Evolutionary conservation across 92 coral and sea anemone genomes (phyloP).

Genomic region (Heteractis magnifica): DNA sequence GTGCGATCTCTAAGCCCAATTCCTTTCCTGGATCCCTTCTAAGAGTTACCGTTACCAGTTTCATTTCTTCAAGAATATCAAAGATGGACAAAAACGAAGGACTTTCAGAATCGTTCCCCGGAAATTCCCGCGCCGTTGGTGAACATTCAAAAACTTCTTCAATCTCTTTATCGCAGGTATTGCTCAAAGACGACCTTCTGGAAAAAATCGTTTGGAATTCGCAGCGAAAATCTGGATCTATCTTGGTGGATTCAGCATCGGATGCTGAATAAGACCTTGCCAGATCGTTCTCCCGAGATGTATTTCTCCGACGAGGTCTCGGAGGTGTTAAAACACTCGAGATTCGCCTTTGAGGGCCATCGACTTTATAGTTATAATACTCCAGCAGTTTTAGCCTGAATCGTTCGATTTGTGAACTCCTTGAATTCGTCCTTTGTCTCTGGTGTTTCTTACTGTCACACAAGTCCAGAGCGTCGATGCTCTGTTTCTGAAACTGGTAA

Average conservation of each 20-base stretch:
- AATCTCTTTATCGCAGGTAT: constrained; percentile 25
- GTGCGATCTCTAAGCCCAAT: constrained; percentile 78
- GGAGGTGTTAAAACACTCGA: constrained; percentile 8
- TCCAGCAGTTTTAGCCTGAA: constrained; percentile 52
- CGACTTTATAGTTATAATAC: constrained; percentile 24
- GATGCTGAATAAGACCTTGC: constrained; percentile 15
- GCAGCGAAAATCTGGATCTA: background rate
- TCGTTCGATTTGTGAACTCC: constrained; percentile 62
- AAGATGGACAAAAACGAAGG: constrained; percentile 14
- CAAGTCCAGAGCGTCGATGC: constrained; percentile 27
- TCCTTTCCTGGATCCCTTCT: constrained; percentile 57
- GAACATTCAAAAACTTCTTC: constrained; percentile 15
- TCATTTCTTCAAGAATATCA: constrained; percentile 51
- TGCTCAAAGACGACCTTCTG: constrained; percentile 25
- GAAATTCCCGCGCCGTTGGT: background rate
- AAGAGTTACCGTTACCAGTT: constrained; percentile 49
- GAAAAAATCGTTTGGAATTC: constrained; percentile 23
- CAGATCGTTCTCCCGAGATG: background rate
- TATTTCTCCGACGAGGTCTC: background rate
- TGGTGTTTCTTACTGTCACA: background rate
- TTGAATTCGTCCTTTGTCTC: background rate
- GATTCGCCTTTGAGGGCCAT: background rate
- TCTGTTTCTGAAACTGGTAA: constrained; percentile 21
- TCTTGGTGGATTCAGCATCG: constrained; percentile 18
- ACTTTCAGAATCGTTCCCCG: background rate